These are phyloP conservation scores for Notocelia uddmanniana DNA, from an alignment of 2,888 invertebrate species.

Conservation along the genomic window DNA sequence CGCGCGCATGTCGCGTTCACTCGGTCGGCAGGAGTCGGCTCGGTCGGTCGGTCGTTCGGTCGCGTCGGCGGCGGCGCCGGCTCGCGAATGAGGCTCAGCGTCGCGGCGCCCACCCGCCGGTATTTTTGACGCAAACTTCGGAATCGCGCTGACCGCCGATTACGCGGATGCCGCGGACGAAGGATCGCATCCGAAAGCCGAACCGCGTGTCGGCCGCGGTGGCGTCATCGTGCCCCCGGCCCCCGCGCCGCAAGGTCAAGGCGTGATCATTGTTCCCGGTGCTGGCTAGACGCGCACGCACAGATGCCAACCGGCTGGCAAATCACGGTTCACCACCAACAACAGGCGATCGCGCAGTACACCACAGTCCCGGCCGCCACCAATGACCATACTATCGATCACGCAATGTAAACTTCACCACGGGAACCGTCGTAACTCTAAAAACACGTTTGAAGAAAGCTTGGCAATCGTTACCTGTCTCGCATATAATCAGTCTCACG, in stretches of 20 bases:
- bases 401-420: slow-evolving; percentile 80
- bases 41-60: slow-evolving; percentile 84
- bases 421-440: slow-evolving; percentile 68
- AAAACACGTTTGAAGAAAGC: slow-evolving; percentile 11
- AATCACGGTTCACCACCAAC: slow-evolving; percentile 54
- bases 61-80: slow-evolving; percentile 85
- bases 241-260: slow-evolving; percentile 84
- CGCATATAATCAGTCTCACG: slow-evolving; percentile 59
- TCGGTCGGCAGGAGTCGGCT: slow-evolving; percentile 77
- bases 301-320: slow-evolving; percentile 61
- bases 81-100: slow-evolving; percentile 77
- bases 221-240: slow-evolving; percentile 81
- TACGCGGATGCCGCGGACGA: slow-evolving; percentile 83
- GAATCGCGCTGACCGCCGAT: slow-evolving; percentile 80
- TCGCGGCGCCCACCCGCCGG: slow-evolving; percentile 76
- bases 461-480: slow-evolving; percentile 56
- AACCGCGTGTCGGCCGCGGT: slow-evolving; percentile 79
- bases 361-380: slow-evolving; percentile 57
- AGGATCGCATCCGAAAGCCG: slow-evolving; percentile 86
- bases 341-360: slow-evolving; percentile 45
- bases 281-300: slow-evolving; percentile 65
- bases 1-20: slow-evolving; percentile 82
- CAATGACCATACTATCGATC: slow-evolving; percentile 71
- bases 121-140: slow-evolving; percentile 78
- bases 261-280: slow-evolving; percentile 79